phyloP scores from a whole-genome alignment of 2,113 vertebrate species.

The Puma concolor region DNA sequence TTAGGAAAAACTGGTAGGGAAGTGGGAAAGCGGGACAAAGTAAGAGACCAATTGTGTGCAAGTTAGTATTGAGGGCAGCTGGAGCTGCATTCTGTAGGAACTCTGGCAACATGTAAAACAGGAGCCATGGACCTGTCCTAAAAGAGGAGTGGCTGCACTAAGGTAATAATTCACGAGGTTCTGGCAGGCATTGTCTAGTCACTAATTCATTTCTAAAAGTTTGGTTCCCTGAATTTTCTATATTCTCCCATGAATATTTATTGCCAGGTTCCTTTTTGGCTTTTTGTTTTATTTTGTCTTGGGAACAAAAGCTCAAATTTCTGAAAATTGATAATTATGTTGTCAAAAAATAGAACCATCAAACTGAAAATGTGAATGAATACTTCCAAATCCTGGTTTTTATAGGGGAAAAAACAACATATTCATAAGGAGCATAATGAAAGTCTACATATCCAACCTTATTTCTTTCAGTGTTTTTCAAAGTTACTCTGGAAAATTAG shows the following conservation, averaged over 20 bases:
- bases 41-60: not conserved
- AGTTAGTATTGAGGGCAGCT: not conserved
- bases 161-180: not conserved
- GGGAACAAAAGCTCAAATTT: not conserved
- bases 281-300: not conserved
- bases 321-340: not conserved
- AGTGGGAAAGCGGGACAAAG: not conserved
- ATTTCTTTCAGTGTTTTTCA: slow-evolving; percentile 31
- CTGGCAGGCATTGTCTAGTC: not conserved
- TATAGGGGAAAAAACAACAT: not conserved
- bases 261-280: not conserved
- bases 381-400: not conserved
- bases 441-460: not conserved
- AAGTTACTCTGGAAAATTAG: slow-evolving; percentile 13
- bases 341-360: not conserved
- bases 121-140: not conserved
- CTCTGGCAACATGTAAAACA: not conserved
- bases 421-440: not conserved
- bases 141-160: fast-evolving
- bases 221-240: not conserved
- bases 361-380: not conserved
- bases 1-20: not conserved
- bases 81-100: fast-evolving
- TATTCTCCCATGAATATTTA: not conserved
- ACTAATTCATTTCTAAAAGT: not conserved